phyloP scores from a whole-genome alignment of 2,797 vertebrate species.

The Melanogrammus aeglefinus region DNA sequence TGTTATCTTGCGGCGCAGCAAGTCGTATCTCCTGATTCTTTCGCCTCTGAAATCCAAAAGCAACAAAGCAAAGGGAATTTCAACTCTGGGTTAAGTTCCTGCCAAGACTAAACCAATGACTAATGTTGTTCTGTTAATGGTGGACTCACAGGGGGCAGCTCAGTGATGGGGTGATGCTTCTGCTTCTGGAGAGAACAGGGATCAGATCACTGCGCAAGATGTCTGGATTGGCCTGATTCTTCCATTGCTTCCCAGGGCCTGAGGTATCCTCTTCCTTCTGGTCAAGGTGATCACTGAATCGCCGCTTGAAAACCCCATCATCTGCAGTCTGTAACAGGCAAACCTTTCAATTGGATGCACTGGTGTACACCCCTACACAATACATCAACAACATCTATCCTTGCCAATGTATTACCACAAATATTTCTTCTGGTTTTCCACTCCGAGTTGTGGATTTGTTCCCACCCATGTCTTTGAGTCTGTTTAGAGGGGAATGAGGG shows the following conservation, averaged over 20 bases:
- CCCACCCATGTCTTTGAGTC: neutral
- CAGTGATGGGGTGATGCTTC: neutral
- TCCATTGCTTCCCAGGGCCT: neutral
- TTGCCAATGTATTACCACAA: neutral
- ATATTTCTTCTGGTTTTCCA: neutral
- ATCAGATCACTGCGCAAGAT: neutral
- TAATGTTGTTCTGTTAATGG: neutral
- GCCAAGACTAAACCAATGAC: neutral
- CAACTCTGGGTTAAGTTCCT: neutral
- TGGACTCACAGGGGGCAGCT: neutral
- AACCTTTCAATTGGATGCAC: constrained; percentile 1
- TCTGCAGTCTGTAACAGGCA: constrained; percentile 8
- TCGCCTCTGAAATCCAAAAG: neutral
- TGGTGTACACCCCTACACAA: neutral
- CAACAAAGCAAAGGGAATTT: neutral
- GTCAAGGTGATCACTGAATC: neutral
- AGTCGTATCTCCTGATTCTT: neutral
- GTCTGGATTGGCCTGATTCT: neutral
- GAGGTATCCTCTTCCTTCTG: neutral
- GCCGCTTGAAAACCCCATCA: constrained; percentile 14
- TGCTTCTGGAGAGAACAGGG: neutral
- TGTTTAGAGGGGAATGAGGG: constrained; percentile 18
- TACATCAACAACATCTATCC: neutral
- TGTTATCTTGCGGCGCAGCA: neutral
- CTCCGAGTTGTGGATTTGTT: constrained; percentile 1